These are phyloP conservation scores for Sinhomidia bicolor DNA, from an alignment of 2,888 invertebrate species.

Conservation along the genomic window DNA sequence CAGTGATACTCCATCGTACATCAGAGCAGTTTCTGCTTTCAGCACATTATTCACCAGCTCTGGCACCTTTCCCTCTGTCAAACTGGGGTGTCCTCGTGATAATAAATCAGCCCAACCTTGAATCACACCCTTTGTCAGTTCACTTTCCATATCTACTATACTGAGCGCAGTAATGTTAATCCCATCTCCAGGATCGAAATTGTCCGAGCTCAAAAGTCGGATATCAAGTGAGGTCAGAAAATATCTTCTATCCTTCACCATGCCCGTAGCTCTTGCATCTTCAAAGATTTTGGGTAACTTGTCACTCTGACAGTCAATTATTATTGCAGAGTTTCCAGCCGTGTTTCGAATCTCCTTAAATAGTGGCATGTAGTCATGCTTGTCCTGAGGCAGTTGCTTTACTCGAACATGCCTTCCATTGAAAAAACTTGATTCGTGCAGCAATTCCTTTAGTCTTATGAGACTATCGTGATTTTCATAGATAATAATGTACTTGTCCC, in stretches of 20 bases:
- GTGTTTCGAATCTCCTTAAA: slow-evolving; percentile 78
- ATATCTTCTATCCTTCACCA: slow-evolving; percentile 78
- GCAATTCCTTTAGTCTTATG: slow-evolving; percentile 91
- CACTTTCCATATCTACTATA: slow-evolving; percentile 91
- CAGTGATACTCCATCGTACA: slow-evolving; percentile 97
- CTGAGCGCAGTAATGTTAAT: slow-evolving; percentile 97
- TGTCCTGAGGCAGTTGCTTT: slow-evolving; percentile 87
- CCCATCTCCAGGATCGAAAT: slow-evolving; percentile 94
- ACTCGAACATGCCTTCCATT: slow-evolving; percentile 87
- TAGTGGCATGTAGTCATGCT: slow-evolving; percentile 89
- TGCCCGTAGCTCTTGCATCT: slow-evolving; percentile 76
- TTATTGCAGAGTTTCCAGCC: slow-evolving; percentile 74
- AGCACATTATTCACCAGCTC: not conserved
- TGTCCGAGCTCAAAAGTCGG: slow-evolving; percentile 94
- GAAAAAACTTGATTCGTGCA: slow-evolving; percentile 92
- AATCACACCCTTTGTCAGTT: slow-evolving; percentile 90
- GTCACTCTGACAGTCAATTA: slow-evolving; percentile 78
- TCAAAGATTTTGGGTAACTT: slow-evolving; percentile 78
- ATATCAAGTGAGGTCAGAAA: slow-evolving; percentile 85
- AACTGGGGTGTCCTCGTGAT: slow-evolving; percentile 58
- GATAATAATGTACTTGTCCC: slow-evolving; percentile 98
- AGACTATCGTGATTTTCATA: slow-evolving; percentile 97
- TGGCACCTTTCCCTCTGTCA: not conserved
- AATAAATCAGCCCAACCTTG: slow-evolving; percentile 86
- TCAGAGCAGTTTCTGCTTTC: slow-evolving; percentile 96